A percentile compares a stretch with the other conserved stretches of the same genome.
phyloP scores from a whole-genome alignment of 2,113 vertebrate species.

The Neogale vison region DNA sequence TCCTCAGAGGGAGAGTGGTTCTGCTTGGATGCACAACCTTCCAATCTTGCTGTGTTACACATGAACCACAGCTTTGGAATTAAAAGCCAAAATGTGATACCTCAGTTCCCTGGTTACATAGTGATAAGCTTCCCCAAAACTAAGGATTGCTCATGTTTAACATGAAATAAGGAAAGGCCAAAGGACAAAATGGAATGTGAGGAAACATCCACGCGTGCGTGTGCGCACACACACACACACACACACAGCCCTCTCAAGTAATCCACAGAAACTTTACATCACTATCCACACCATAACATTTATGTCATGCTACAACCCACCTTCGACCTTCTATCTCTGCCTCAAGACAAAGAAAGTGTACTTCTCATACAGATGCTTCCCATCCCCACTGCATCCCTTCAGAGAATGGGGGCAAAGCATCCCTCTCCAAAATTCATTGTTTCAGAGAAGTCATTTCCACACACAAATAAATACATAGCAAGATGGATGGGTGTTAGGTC shows the following conservation, averaged over 20 bases:
- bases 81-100: not conserved
- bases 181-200: not conserved
- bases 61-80: not conserved
- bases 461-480: not conserved
- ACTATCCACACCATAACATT: not conserved
- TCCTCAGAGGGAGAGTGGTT: not conserved
- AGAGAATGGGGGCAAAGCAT: not conserved
- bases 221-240: fast-evolving
- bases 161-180: not conserved
- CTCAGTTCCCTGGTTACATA: not conserved
- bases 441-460: not conserved
- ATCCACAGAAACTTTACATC: not conserved
- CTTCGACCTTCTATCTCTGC: not conserved
- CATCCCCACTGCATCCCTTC: not conserved
- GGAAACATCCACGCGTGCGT: not conserved
- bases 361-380: not conserved
- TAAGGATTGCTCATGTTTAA: not conserved
- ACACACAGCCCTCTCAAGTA: not conserved
- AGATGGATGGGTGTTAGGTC: not conserved
- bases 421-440: not conserved
- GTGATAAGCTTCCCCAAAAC: not conserved
- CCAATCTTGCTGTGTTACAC: not conserved
- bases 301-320: not conserved
- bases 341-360: not conserved
- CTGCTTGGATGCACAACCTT: not conserved